Base-by-base conservation (phyloP, 2,113 vertebrate genomes). In the Platichthys stellatus region DNA sequence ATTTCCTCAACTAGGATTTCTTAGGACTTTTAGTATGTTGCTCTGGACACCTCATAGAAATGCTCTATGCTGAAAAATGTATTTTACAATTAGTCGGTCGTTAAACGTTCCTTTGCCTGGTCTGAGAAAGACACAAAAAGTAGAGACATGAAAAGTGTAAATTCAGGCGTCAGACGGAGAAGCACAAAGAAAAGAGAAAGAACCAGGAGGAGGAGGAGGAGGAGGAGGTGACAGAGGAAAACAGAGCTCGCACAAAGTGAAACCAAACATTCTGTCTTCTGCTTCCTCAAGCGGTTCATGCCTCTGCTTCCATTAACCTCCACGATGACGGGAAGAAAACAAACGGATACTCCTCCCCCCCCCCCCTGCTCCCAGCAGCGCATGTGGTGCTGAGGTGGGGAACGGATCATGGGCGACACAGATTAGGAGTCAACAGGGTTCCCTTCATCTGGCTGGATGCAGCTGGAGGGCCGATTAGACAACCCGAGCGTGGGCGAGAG, bases 391-490 rank as follows among this genome's bases (percentile, higher is more conserved):
- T 3, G 86, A 82, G 88, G 82, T 86, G 81, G 82, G 66, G 82
- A 82, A 86, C 35, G 84, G 81, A 90, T 89, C 80, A 87, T 63
- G 73, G 80, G 73, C 74, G 73, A 83, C 83, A 88, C 89, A 86
- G 89, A 90, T 92, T 89, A 88, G 86, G 83, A 88, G 84, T 90
- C 89, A 86, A 86, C 88, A 76, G 85, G 85, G 76, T 88, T 83
- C 78, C 78, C 85, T 87, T 83, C 85, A 83, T 90, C 78, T 83
- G 87, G 85, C 81, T 85, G 88, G 80, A 90, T 85, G 81, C 82
- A 84, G 88, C 88, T 83, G 66, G 76, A 85, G 84, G 88, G 86
- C 77, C 68, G 83, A 91, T 92, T 89, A 89, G 86, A 83, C 83
- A 85, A 82, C 28, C 71, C 78, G 12, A 81, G 86, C 76, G 63